These are phyloP conservation scores for Amphimallon solstitiale DNA, from an alignment of 2,888 invertebrate genomes.

Conservation along the genomic window DNA sequence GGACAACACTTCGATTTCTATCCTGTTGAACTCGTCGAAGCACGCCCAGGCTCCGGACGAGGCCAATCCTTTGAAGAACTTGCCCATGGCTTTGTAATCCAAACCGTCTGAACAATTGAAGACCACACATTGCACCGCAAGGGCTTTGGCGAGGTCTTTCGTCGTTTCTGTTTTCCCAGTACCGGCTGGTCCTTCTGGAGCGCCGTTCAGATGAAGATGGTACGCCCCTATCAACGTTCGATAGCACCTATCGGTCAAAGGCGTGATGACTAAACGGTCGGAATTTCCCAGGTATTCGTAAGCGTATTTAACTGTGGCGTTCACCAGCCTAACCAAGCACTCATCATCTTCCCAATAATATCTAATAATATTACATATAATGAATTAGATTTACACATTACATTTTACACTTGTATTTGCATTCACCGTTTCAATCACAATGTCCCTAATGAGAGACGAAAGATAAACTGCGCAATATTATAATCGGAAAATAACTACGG, in stretches of 20 bases:
- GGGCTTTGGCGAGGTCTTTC: slow-evolving; percentile 90
- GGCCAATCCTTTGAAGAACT: slow-evolving; percentile 85
- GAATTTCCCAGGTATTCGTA: slow-evolving; percentile 89
- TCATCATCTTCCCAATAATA: slow-evolving; percentile 80
- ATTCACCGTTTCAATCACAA: no score
- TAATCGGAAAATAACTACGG: no score
- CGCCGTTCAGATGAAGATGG: slow-evolving; percentile 85
- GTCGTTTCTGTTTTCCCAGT: slow-evolving; percentile 93
- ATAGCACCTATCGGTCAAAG: slow-evolving; percentile 82
- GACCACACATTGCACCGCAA: slow-evolving; percentile 90
- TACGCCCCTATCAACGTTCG: slow-evolving; percentile 86
- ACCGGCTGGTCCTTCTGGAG: slow-evolving; percentile 86
- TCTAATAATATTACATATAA: slow-evolving; percentile 33
- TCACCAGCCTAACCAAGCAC: slow-evolving; percentile 78
- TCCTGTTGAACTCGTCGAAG: slow-evolving; percentile 89
- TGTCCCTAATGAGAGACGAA: no score
- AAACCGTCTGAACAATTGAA: slow-evolving; percentile 90
- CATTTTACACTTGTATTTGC: no score
- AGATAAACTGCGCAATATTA: no score
- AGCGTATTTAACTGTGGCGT: slow-evolving; percentile 81
- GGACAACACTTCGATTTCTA: slow-evolving; percentile 85
- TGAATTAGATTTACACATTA: not conserved
- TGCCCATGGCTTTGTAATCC: slow-evolving; percentile 88
- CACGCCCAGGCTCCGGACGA: slow-evolving; percentile 89
- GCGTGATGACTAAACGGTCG: slow-evolving; percentile 79